Evolutionary conservation across 2,797 vertebrate genomes (phyloP), one percentile per base, ranked within the genome.

Genomic region (Euphonia xanthogaster): DNA sequence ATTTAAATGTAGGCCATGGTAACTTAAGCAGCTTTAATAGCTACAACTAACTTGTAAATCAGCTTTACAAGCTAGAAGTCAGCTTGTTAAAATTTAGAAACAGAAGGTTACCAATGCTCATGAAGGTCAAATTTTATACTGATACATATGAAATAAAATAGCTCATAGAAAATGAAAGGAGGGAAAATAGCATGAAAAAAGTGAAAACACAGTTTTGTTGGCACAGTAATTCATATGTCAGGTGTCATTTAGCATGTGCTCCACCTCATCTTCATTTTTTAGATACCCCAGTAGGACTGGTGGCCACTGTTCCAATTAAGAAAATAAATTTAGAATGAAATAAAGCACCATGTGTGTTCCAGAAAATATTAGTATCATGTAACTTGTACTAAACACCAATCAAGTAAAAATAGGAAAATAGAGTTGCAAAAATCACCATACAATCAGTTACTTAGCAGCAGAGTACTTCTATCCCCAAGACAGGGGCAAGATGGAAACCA

Each of bases 11-110:
- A 50, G 24, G 22, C 42, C 47, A 62, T 14, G 16, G n/a, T n/a
- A 85, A 65, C 53, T 70, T 39, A 62, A 22, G 30, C 39, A 70
- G 55, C 31, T 66, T 76, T 66, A 83, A 80, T 35, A 83, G 48
- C n/a, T 62, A 47, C n/a, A 86, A 39, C 14, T 66, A 63, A 31
- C 35, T 61, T 72, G 45, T 44, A 86, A 68, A 88, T 14, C 31
- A 82, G 5, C 48, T 81, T 74, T 33, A 90, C 10, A 92, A 79
- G 23, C 54, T 45, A 37, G 14, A 83, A 76, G 17, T 73, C 44
- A 83, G 35, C 14, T 48, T 89, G 39, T 22, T 33, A 39, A 94
- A 67, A 27, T 65, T 88, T 72, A 78, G 54, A 90, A 94, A 74
- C 19, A 68, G 51, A 68, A 44, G 9, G 30, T 45, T 79, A 78